Percentiles rank a stretch among this genome's conserved stretches.
phyloP scores from a whole-genome alignment of 2,113 vertebrate genomes.

The Perognathus longimembris region DNA sequence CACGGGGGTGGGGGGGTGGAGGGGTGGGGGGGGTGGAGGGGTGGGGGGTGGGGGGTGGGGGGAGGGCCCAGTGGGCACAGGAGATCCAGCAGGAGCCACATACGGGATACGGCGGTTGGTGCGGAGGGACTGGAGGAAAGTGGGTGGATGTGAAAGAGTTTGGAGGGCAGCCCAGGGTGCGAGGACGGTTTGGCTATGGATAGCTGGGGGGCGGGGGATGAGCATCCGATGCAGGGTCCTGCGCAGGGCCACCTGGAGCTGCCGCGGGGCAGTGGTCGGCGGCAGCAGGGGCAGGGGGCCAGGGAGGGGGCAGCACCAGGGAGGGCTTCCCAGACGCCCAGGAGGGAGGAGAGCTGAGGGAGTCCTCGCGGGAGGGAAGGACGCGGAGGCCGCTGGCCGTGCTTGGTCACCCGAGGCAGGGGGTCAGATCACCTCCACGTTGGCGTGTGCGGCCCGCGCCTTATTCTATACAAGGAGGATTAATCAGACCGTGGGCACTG shows the following conservation, averaged over 20 bases:
- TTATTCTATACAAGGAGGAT: not conserved
- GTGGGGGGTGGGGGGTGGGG: too few relatives aligned
- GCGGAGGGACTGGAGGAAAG: not conserved
- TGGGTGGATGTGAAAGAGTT: not conserved
- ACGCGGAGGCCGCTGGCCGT: not conserved
- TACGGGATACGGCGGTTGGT: too few relatives aligned
- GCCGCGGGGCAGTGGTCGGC: accelerated
- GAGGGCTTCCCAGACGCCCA: not conserved
- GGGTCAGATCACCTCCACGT: too few relatives aligned
- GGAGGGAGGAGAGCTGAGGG: not conserved
- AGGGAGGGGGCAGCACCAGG: not conserved
- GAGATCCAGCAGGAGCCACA: too few relatives aligned
- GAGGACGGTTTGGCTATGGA: not conserved
- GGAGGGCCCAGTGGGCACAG: too few relatives aligned
- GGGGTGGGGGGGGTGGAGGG: too few relatives aligned
- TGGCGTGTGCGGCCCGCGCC: accelerated
- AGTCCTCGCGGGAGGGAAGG: too few relatives aligned
- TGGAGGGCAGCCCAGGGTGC: not conserved
- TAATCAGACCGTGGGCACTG: too few relatives aligned
- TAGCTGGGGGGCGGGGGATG: not conserved
- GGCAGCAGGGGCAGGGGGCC: not conserved
- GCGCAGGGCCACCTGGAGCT: not conserved
- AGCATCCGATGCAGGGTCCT: not conserved
- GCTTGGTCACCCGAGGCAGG: not conserved
- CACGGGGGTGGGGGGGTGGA: too few relatives aligned